Base-by-base conservation (phyloP, 2,888 invertebrate species). In the Fabriciana adippe region DNA sequence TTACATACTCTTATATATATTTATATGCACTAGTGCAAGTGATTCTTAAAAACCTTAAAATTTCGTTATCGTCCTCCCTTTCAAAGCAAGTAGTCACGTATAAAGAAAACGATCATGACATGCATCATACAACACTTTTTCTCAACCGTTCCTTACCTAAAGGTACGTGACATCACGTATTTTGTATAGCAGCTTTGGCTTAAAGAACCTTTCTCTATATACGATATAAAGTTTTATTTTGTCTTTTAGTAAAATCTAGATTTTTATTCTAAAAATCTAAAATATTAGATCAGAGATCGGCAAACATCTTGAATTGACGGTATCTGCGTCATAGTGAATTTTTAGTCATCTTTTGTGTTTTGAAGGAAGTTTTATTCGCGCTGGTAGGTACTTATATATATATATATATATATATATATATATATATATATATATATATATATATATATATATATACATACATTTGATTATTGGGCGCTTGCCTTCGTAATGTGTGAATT, bases 131-230 rank as follows among this genome's bases (percentile, higher is more conserved):
- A 61, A 41, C 51, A 51, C 61, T 50, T 61, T 31, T 57, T 50
- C 51, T 61, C 16, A 53, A 63, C 41, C 54, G 53, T 63, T 54
- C 47, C 63, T 47, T 55, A 50, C 50, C 48, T 47, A 45, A 21
- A 31, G 63, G 13, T 6, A 63, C 54, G 63, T 63, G 63, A 55
- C 67, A 53, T 66, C 56, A 69, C 62, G 57, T 60, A 65, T 62
- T 62, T 61, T 35, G 56, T 48, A 56, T 62, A 54, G 54, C 55
- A 51, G 50, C 59, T 54, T 60, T 60, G 41, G 54, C 54, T 66
- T 59, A 60, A 54, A 50, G n/a, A 51, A 53, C 47, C 54, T 55
- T 55, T 66, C 35, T 41, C 11, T 55, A 48, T 48, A 41, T 51
- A 3, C 35, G 18, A 50, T 51, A 41, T 18, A 50, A 50, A 61